A percentile compares a stretch with the other conserved stretches of the same genome.
phyloP scores from a whole-genome alignment of 2,888 invertebrate species.

The Cephus pulcher region DNA sequence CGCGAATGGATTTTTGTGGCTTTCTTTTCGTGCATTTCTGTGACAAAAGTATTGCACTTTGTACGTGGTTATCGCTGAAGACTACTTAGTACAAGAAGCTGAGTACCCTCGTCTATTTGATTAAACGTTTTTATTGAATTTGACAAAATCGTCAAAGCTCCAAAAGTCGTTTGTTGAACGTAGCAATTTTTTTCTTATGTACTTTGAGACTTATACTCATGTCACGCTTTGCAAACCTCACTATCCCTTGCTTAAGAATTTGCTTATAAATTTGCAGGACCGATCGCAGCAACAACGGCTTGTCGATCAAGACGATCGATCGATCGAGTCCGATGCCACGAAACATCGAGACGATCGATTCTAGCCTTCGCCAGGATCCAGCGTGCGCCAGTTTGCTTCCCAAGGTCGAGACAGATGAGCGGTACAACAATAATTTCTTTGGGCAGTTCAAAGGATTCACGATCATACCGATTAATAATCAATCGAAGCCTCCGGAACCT shows the following conservation, averaged over 20 bases:
- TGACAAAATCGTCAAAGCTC: neutral
- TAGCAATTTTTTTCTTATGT: neutral
- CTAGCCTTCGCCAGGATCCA: slow-evolving; percentile 59
- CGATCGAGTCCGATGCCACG: slow-evolving; percentile 54
- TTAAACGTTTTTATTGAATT: neutral
- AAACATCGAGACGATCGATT: slow-evolving; percentile 61
- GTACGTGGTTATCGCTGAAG: neutral
- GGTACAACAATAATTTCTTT: slow-evolving; percentile 75
- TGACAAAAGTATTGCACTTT: neutral
- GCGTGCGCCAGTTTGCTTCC: slow-evolving; percentile 62
- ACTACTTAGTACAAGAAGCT: neutral
- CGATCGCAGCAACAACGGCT: slow-evolving; percentile 50
- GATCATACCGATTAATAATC: slow-evolving; percentile 74
- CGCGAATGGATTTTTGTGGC: neutral
- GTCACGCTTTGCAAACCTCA: slow-evolving; percentile 8
- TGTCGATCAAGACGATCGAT: slow-evolving; percentile 60
- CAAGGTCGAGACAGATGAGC: slow-evolving; percentile 61
- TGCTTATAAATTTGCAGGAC: slow-evolving; percentile 44
- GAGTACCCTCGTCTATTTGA: neutral
- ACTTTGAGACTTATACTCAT: neutral
- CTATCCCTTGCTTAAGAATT: slow-evolving; percentile 5
- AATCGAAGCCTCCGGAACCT: slow-evolving; percentile 62
- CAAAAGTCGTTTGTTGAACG: neutral
- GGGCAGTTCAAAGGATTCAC: slow-evolving; percentile 91
- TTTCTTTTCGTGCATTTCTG: neutral